Percentiles rank a stretch among this genome's conserved stretches.
These are phyloP conservation scores for Cotesia vestalis DNA, from an alignment of 1,140 invertebrate species.

Conservation along the genomic window DNA sequence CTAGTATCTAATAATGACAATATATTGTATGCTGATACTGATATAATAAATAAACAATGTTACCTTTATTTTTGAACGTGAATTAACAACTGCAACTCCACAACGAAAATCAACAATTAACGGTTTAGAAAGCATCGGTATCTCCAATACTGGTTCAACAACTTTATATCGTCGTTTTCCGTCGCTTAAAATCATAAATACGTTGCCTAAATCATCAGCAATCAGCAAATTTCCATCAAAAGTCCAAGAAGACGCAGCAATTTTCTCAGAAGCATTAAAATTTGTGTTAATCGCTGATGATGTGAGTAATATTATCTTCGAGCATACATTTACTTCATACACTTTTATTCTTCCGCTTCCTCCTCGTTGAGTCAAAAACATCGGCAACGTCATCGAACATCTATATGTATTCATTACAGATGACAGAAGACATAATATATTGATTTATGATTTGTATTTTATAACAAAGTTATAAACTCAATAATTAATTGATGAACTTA, in stretches of 20 bases:
- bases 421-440: not conserved
- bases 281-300: slow-evolving; percentile 9
- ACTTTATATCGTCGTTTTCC: slow-evolving; percentile 38
- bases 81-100: slow-evolving; percentile 43
- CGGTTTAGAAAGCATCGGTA: slow-evolving; percentile 1
- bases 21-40: no score
- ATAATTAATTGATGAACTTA: slow-evolving; percentile 23
- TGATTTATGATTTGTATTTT: no score
- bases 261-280: slow-evolving; percentile 27
- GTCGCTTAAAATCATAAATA: slow-evolving; percentile 44
- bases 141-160: slow-evolving; percentile 16
- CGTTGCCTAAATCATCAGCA: slow-evolving; percentile 44
- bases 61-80: slow-evolving; percentile 39
- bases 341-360: slow-evolving; percentile 36
- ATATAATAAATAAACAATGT: no score
- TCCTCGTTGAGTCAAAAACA: slow-evolving; percentile 44
- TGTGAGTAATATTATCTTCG: slow-evolving; percentile 46
- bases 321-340: slow-evolving; percentile 49
- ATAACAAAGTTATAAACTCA: no score
- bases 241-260: slow-evolving; percentile 47
- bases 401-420: slow-evolving; percentile 33
- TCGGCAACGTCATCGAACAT: slow-evolving; percentile 42
- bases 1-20: no score
- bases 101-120: slow-evolving; percentile 36
- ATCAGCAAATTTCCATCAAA: slow-evolving; percentile 46